These are phyloP conservation scores for Cloeon dipterum DNA, from an alignment of 2,888 invertebrate species.

Conservation along the genomic window DNA sequence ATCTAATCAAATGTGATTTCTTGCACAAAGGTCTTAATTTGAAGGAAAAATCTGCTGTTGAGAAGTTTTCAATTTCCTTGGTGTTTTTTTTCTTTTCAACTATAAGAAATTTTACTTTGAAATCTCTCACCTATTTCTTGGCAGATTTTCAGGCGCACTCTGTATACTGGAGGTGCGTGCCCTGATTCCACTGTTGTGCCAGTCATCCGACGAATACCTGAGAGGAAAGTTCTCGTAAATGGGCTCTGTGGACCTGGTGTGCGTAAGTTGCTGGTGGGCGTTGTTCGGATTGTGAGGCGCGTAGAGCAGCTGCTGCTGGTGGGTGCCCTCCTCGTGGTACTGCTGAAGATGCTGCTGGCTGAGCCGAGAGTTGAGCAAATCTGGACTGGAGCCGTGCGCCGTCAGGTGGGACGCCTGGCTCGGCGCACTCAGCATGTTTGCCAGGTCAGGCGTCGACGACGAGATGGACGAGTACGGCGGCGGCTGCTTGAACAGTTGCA, in stretches of 20 bases:
- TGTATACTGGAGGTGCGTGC: conserved; percentile 1
- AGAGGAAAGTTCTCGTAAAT: conserved; percentile 63
- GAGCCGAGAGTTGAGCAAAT: conserved; percentile 19
- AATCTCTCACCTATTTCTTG: background rate
- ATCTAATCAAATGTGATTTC: too few relatives aligned
- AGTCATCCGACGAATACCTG: conserved; percentile 12
- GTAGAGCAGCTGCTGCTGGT: conserved; percentile 7
- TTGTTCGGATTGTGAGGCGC: too few relatives aligned
- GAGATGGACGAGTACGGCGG: conserved; percentile 52
- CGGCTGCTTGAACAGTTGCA: conserved; percentile 57
- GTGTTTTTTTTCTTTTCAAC: too few relatives aligned
- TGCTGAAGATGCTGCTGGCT: background rate
- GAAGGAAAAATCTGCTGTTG: too few relatives aligned
- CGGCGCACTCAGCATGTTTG: conserved; percentile 14
- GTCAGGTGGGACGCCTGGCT: background rate
- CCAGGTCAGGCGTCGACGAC: conserved; percentile 46
- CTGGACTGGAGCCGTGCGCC: conserved; percentile 41
- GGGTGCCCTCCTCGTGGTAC: conserved; percentile 1
- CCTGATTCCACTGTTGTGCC: background rate
- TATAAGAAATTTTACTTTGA: background rate
- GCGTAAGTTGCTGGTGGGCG: conserved; percentile 7
- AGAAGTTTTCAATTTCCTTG: too few relatives aligned
- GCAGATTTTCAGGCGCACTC: conserved; percentile 1
- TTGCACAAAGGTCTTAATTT: too few relatives aligned
- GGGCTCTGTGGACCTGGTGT: conserved; percentile 35